Evolutionary conservation across 2,888 invertebrate genomes (phyloP).

Genomic region (Cinara cedri): DNA sequence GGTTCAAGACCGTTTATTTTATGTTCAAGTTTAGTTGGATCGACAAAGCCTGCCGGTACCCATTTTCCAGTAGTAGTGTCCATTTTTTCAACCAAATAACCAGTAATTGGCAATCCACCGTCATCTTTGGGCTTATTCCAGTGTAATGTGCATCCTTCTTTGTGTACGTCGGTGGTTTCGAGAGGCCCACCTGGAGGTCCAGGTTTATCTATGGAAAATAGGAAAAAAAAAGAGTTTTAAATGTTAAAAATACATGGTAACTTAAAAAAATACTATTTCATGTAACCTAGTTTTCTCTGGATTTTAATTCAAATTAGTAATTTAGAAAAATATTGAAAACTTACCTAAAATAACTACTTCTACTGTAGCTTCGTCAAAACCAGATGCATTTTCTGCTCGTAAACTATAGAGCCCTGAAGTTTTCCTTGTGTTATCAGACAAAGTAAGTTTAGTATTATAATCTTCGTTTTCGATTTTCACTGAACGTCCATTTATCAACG

Average conservation of each 20-base stretch:
- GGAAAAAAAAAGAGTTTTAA: background rate
- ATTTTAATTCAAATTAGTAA: background rate
- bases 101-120: conserved; percentile 88
- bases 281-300: background rate
- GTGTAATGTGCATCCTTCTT: conserved; percentile 89
- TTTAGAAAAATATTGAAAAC: conserved; percentile 57
- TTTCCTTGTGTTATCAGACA: conserved; percentile 81
- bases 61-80: conserved; percentile 85
- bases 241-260: background rate
- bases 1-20: conserved; percentile 89
- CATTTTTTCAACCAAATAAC: conserved; percentile 94
- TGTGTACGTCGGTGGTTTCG: conserved; percentile 87
- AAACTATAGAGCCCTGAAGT: conserved; percentile 91
- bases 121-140: conserved; percentile 97
- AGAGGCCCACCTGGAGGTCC: conserved; percentile 90
- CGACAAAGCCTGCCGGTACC: conserved; percentile 84
- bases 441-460: conserved; percentile 84
- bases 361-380: conserved; percentile 90
- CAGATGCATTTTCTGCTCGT: conserved; percentile 90
- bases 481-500: conserved; percentile 72
- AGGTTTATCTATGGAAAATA: conserved; percentile 74
- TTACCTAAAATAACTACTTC: conserved; percentile 84
- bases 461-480: conserved; percentile 87
- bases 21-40: conserved; percentile 81
- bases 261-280: background rate